phyloP scores from a whole-genome alignment of 53 echinoderm and acorn worm genomes.

The Pentamera pediparva region DNA sequence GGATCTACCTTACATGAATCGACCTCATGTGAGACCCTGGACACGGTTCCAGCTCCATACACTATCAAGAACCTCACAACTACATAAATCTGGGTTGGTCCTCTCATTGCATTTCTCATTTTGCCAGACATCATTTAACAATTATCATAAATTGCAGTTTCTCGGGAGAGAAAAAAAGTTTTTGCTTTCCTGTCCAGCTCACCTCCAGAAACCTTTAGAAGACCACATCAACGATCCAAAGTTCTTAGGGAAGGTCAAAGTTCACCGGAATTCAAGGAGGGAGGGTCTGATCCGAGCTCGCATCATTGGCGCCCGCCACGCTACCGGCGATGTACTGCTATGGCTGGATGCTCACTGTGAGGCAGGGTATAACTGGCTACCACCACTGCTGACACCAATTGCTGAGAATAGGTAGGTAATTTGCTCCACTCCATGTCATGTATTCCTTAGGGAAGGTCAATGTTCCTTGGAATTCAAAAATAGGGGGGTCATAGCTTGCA shows the following conservation, averaged over 20 bases:
- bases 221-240: slow-evolving; percentile 52
- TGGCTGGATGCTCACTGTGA: slow-evolving; percentile 99
- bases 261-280: slow-evolving; percentile 57
- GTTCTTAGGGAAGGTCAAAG: slow-evolving; percentile 61
- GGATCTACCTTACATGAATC: too few species aligned
- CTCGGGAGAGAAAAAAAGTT: too few species aligned
- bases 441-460: slow-evolving; percentile 68
- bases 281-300: slow-evolving; percentile 89
- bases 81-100: too few species aligned
- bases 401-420: slow-evolving; percentile 80
- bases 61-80: too few species aligned
- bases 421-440: neutral
- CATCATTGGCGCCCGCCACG: slow-evolving; percentile 78
- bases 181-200: slow-evolving; percentile 56
- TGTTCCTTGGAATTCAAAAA: slow-evolving; percentile 49
- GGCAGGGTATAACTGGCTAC: slow-evolving; percentile 86
- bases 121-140: too few species aligned
- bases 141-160: too few species aligned
- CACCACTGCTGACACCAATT: slow-evolving; percentile 87
- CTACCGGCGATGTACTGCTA: slow-evolving; percentile 76
- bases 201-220: slow-evolving; percentile 68
- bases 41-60: too few species aligned
- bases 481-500: slow-evolving; percentile 83
- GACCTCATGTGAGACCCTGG: too few species aligned
- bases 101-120: too few species aligned